Evolutionary conservation across 2,888 invertebrate species (phyloP), one percentile per base, ranked within the genome.

Genomic region (Gibbula magus): DNA sequence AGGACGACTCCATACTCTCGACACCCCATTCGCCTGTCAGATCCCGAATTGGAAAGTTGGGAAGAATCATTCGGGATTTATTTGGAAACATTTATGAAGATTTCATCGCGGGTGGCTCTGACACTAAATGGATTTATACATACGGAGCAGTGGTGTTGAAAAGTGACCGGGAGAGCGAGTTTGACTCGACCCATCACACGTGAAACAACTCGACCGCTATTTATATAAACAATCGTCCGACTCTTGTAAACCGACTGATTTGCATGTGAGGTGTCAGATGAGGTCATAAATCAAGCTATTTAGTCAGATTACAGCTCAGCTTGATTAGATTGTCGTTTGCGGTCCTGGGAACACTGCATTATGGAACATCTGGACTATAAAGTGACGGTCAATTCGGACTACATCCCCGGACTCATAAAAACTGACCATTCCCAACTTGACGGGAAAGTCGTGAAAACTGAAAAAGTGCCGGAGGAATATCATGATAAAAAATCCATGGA

Each of bases 231-330:
- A 75, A 53, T 54, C 75, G 25, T 29, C 53, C 52, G 35, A 53
- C 25, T 53, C 52, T 25, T 52, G 54, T 75, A 75, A 75, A 75
- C 75, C 54, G 35, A 32, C 75, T 75, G 75, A 52, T 53, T 53
- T 75, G 52, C 53, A 54, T 52, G 52, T 75, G 39, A 5, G 53
- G 75, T 52, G 75, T 75, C 75, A 75, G 25, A n/a, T 18, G 53
- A 75, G 75, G 75, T 75, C 75, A 75, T 53, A 75, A 70, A 53
- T 75, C 75, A 53, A 29, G 53, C 52, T 75, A 75, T 75, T 75
- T 75, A 75, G 53, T 53, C 75, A 29, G 32, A 75, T 20, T 29
- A 32, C 29, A 32, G 51, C 51, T 29, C 53, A 10, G 10, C 53
- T 45, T 45, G 10, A 45, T 45, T 45, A 45, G 45, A 35, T 35